phyloP scores from a whole-genome alignment of 2,888 invertebrate genomes.

The Meteorus colon region DNA sequence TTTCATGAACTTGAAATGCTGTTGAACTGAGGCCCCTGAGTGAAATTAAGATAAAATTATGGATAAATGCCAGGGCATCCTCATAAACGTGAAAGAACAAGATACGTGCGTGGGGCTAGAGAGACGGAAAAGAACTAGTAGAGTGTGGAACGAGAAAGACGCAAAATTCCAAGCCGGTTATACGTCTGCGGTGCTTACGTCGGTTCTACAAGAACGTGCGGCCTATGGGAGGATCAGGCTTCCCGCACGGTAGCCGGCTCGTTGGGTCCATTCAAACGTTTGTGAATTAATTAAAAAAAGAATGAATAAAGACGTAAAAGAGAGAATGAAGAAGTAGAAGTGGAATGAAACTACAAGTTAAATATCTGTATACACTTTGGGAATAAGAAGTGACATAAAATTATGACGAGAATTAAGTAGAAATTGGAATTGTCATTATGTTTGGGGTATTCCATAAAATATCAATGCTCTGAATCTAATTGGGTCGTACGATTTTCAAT shows the following conservation, averaged over 20 bases:
- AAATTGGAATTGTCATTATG: too few relatives aligned
- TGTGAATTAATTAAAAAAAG: constrained; percentile 41
- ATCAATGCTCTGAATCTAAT: too few relatives aligned
- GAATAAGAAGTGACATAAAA: not conserved
- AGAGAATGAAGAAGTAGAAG: not conserved
- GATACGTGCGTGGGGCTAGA: constrained; percentile 2
- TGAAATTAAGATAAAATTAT: constrained; percentile 59
- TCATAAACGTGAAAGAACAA: constrained; percentile 49
- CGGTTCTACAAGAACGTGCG: constrained; percentile 46
- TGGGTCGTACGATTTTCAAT: too few relatives aligned
- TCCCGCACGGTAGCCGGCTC: constrained; percentile 41
- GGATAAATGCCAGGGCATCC: constrained; percentile 55
- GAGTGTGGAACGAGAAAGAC: constrained; percentile 28
- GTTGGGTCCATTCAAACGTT: constrained; percentile 50
- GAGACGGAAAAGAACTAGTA: constrained; percentile 6
- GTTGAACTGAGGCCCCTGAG: constrained; percentile 46
- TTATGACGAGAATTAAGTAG: not conserved
- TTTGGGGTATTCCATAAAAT: too few relatives aligned
- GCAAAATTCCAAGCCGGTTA: constrained; percentile 41
- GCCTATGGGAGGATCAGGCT: constrained; percentile 13
- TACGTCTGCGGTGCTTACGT: constrained; percentile 43
- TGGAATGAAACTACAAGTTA: not conserved
- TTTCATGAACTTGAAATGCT: constrained; percentile 59
- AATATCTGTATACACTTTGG: not conserved
- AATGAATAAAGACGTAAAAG: not conserved